phyloP scores from a whole-genome alignment of 2,888 invertebrate genomes.

The Cantharis flavilabris region DNA sequence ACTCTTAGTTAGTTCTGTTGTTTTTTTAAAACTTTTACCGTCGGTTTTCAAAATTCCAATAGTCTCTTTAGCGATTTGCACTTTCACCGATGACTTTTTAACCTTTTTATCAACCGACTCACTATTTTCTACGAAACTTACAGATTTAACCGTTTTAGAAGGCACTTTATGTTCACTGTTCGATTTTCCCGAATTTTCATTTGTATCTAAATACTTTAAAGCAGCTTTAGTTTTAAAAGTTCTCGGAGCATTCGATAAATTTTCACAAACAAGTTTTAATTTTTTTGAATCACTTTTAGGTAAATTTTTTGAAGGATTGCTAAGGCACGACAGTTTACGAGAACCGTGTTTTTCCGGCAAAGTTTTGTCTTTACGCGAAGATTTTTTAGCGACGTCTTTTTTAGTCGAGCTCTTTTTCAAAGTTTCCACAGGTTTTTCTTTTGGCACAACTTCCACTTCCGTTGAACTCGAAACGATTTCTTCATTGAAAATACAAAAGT shows the following conservation, averaged over 20 bases:
- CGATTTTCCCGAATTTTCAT: neutral
- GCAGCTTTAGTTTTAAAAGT: conserved; percentile 24
- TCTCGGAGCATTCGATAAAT: neutral
- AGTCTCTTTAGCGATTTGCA: neutral
- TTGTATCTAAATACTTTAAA: conserved; percentile 5
- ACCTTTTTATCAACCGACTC: neutral
- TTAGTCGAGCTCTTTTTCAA: neutral
- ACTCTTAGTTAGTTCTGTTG: neutral
- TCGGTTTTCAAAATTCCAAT: neutral
- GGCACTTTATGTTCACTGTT: neutral
- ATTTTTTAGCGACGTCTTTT: neutral
- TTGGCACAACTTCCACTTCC: conserved; percentile 3
- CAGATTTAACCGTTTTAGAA: neutral
- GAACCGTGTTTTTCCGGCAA: neutral
- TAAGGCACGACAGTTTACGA: neutral
- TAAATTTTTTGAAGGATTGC: neutral
- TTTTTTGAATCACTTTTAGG: neutral
- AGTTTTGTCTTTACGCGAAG: neutral
- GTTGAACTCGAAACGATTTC: conserved; percentile 26
- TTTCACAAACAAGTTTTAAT: neutral
- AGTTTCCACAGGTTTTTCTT: neutral
- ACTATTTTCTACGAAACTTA: neutral
- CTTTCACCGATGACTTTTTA: neutral
- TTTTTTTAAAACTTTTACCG: neutral
- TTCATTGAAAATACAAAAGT: conserved; percentile 20